Evolutionary conservation across 2,888 invertebrate species (phyloP), one percentile per base, ranked within the genome.

Genomic region (Muschampia plurimacula): DNA sequence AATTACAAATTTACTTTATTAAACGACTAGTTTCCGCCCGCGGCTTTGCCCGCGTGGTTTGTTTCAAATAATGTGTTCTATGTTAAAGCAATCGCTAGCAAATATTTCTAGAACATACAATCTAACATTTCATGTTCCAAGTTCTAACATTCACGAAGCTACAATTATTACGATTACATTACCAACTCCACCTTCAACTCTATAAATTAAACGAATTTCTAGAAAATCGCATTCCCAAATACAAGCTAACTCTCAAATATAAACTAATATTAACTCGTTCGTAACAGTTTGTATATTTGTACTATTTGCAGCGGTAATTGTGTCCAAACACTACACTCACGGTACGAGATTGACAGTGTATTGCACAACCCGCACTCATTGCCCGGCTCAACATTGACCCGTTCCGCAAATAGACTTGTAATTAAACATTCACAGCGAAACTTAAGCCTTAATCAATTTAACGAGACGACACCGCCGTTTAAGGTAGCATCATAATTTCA

Each of bases 351-450:
- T 85, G 88, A 85, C 86, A 83, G 80, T 76, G 72, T 72, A 57
- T 60, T 69, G 81, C 77, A 76, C 77, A 78, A 72, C 68, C 10
- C 62, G 67, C 59, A 32, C 67, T 57, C 62, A 89, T 89, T 86
- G 86, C 83, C 80, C 79, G 79, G 80, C 82, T 84, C 87, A 84
- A 86, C 91, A 91, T 90, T 91, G 90, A 89, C 87, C 89, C 79
- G 81, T 75, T 83, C 81, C 81, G 80, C 80, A 83, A 89, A 88
- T 89, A 89, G 86, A 86, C 67, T 55, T 77, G 76, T 63, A 72
- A 72, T 68, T 68, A 72, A 68, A 73, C 64, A 64, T 73, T 68
- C 73, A 52, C 67, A 36, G n/a, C 72, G 55, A 72, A 72, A 72
- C 55, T 62, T 55, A 63, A 28, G 44, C 63, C 63, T 72, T 67